Evolutionary conservation across 2,797 vertebrate genomes (phyloP).

Genomic region (Spea hammondii): DNA sequence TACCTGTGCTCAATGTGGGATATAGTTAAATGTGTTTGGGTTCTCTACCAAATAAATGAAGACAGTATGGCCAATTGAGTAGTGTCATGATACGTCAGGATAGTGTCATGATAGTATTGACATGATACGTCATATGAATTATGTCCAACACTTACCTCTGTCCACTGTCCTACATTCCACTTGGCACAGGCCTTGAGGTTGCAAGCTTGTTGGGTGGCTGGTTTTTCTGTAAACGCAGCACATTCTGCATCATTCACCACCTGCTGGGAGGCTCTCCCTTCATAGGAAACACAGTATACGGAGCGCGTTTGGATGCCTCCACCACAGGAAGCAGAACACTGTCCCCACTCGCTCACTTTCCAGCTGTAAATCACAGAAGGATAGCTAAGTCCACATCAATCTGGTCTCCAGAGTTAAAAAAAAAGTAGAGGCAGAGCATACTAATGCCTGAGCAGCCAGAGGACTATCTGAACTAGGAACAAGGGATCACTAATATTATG

Average conservation of each 20-base stretch:
- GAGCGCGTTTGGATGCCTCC: conserved; percentile 83
- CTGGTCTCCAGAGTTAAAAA: background rate
- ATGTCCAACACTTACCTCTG: conserved; percentile 69
- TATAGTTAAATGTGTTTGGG: no score
- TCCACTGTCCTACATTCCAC: conserved; percentile 78
- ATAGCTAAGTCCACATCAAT: background rate
- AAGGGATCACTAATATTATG: no score
- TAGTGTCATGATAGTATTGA: no score
- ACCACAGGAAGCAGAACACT: conserved; percentile 84
- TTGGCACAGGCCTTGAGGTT: conserved; percentile 75
- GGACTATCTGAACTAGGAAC: no score
- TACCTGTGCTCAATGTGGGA: no score
- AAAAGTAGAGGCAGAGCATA: background rate
- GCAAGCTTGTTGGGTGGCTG: conserved; percentile 77
- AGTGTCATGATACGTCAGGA: no score
- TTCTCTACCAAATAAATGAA: no score
- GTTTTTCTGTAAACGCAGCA: conserved; percentile 70
- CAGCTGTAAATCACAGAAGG: conserved; percentile 72
- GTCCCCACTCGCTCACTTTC: conserved; percentile 81
- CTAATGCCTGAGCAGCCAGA: background rate
- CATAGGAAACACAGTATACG: conserved; percentile 78
- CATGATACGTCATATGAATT: background rate
- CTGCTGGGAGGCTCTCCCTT: conserved; percentile 68
- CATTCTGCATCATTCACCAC: conserved; percentile 76
- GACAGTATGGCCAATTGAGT: no score